Base-by-base conservation (phyloP, 1,140 invertebrate species). In the Drosophila dunni region DNA sequence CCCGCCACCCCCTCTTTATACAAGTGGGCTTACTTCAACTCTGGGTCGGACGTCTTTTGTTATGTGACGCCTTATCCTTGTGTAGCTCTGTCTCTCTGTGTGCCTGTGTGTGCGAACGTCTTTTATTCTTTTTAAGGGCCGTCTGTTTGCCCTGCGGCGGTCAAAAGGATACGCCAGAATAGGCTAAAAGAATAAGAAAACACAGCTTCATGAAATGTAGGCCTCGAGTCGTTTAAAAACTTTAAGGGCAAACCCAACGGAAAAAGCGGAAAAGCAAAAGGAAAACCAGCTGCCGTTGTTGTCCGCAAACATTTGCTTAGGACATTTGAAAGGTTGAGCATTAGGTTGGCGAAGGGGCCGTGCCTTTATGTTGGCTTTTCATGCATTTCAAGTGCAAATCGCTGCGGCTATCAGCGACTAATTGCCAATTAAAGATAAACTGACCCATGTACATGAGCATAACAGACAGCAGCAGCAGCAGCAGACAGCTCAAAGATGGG, bases 391-490 rank as follows among this genome's bases (percentile, higher is more conserved):
- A 72, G 78, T 79, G 82, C 75, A 86, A 82, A 88, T 86, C 79
- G 78, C 79, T 76, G 71, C 81, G 82, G 79, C 70, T 86, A 86
- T 86, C 83, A 88, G 82, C 64, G 75, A 50, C 82, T 86, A 86
- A 86, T 86, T 86, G 82, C 45, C 82, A 86, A 88, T 86, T 86
- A 88, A 88, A 86, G 79, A 79, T 73, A 73, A 85, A 81, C 81
- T 78, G 69, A 61, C 50, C 77, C 64, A 36, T 53, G 40, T 67
- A 56, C 57, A 51, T 15, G 36, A 40, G 53, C 53, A 61, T 36
- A 56, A 63, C 61, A 15, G 61, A 42, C 61, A 53, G 61, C 11
- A 42, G 48, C 61, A 53, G 61, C 11, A 42, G 48, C 17, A 29
- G 17, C 17, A 29, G 46, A 42, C 17, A 11, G n/a, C 36, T 50